Conservation (phyloP, 2,888 invertebrate species). For the Nesidiocoris tenuis region DNA sequence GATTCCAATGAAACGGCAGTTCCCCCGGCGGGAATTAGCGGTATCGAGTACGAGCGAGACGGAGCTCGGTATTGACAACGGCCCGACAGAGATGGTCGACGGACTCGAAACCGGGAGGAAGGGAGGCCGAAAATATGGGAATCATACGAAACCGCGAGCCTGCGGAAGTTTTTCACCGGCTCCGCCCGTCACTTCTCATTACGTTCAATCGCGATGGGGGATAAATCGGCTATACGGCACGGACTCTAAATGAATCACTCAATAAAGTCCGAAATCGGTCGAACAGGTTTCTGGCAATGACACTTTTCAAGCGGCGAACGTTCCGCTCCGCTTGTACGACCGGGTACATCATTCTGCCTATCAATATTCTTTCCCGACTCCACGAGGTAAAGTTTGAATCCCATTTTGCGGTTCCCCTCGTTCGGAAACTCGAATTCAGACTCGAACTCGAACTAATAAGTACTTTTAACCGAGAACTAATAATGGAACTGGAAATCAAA, state of each 20-base stretch:
- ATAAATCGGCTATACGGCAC: background rate
- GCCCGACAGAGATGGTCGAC: too few relatives aligned
- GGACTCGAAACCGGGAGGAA: background rate
- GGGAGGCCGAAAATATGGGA: background rate
- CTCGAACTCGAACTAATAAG: too few relatives aligned
- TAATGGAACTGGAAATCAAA: too few relatives aligned
- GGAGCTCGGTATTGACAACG: too few relatives aligned
- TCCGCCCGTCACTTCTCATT: background rate
- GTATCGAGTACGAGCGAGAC: background rate
- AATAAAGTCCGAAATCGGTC: background rate
- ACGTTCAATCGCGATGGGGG: background rate
- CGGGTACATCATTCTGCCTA: too few relatives aligned
- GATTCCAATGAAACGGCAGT: background rate
- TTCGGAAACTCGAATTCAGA: too few relatives aligned
- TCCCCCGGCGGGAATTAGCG: background rate
- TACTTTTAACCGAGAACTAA: too few relatives aligned
- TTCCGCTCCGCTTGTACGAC: too few relatives aligned
- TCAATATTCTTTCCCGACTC: too few relatives aligned
- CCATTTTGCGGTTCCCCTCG: too few relatives aligned
- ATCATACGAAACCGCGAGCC: background rate
- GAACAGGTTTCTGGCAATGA: background rate
- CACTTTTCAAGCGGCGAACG: background rate
- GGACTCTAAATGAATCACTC: background rate
- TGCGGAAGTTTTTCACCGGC: background rate
- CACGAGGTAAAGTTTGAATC: too few relatives aligned